phyloP scores from a whole-genome alignment of 2,888 invertebrate species.

The Cyclophora albipunctata region DNA sequence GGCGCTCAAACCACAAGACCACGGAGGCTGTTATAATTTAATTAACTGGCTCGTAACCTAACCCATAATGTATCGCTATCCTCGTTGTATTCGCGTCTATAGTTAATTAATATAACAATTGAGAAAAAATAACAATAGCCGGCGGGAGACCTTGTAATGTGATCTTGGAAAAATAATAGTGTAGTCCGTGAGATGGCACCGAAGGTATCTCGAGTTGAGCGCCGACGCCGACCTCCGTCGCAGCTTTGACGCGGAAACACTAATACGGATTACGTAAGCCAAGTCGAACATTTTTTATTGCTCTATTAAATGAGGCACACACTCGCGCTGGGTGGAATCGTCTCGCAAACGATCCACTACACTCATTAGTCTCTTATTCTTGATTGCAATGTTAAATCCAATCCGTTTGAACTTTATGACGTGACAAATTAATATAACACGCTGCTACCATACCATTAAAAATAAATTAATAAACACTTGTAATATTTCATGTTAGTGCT shows the following conservation, averaged over 20 bases:
- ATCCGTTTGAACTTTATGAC: slow-evolving; percentile 31
- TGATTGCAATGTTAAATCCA: slow-evolving; percentile 47
- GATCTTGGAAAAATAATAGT: slow-evolving; percentile 20
- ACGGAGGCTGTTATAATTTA: no score
- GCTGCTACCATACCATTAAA: slow-evolving; percentile 11
- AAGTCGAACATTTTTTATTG: slow-evolving; percentile 73
- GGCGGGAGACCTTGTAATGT: slow-evolving; percentile 11
- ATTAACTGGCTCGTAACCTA: no score
- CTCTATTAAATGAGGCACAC: slow-evolving; percentile 72
- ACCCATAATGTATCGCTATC: no score
- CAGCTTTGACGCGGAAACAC: slow-evolving; percentile 62
- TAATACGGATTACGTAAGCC: slow-evolving; percentile 71
- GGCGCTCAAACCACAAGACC: no score
- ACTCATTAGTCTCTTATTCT: slow-evolving; percentile 49
- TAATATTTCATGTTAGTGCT: neutral
- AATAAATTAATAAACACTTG: slow-evolving; percentile 5
- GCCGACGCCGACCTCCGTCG: slow-evolving; percentile 49
- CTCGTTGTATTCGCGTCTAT: no score
- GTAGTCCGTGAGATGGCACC: slow-evolving; percentile 21
- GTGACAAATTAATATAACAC: slow-evolving; percentile 11
- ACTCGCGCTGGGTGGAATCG: slow-evolving; percentile 61
- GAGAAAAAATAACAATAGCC: slow-evolving; percentile 1
- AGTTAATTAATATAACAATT: slow-evolving; percentile 3
- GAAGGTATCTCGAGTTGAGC: slow-evolving; percentile 22
- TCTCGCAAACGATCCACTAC: slow-evolving; percentile 49